phyloP scores from a whole-genome alignment of 2,113 vertebrate species.

The Calidris pygmaea region DNA sequence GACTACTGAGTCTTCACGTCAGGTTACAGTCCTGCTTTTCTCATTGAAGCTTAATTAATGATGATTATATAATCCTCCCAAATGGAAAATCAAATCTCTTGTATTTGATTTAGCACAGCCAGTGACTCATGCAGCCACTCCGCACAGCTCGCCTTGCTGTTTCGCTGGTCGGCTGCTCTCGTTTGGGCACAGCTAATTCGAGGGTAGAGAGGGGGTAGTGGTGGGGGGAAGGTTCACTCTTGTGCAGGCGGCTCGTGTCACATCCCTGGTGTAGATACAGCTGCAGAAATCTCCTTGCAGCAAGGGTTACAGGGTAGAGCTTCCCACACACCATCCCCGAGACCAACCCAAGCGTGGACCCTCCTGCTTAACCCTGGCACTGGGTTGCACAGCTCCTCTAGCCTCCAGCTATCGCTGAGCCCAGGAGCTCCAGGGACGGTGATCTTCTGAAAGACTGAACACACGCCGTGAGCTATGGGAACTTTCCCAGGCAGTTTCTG shows the following conservation, averaged over 20 bases:
- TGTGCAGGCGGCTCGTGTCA: not conserved
- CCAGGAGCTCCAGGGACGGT: not conserved
- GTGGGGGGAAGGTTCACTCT: not conserved
- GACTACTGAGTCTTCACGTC: not conserved
- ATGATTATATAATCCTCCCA: slow-evolving; percentile 59
- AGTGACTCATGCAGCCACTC: slow-evolving; percentile 41
- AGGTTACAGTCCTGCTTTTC: slow-evolving; percentile 29
- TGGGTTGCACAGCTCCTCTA: not conserved
- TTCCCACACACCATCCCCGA: not conserved
- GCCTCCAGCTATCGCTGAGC: not conserved
- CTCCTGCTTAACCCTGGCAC: not conserved
- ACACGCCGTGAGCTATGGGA: not conserved
- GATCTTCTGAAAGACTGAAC: not conserved
- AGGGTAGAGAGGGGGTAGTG: too few relatives aligned
- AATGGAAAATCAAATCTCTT: slow-evolving; percentile 49
- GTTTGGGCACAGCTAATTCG: not conserved
- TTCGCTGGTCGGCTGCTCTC: not conserved
- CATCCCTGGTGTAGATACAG: not conserved
- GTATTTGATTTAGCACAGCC: slow-evolving; percentile 57
- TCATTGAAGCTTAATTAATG: slow-evolving; percentile 62
- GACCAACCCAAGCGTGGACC: not conserved
- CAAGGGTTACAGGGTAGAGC: not conserved
- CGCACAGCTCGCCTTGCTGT: not conserved
- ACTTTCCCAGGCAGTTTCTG: not conserved
- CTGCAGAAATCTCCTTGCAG: not conserved